Evolutionary conservation across 1,140 invertebrate genomes (phyloP).

Genomic region (Hirudo medicinalis): DNA sequence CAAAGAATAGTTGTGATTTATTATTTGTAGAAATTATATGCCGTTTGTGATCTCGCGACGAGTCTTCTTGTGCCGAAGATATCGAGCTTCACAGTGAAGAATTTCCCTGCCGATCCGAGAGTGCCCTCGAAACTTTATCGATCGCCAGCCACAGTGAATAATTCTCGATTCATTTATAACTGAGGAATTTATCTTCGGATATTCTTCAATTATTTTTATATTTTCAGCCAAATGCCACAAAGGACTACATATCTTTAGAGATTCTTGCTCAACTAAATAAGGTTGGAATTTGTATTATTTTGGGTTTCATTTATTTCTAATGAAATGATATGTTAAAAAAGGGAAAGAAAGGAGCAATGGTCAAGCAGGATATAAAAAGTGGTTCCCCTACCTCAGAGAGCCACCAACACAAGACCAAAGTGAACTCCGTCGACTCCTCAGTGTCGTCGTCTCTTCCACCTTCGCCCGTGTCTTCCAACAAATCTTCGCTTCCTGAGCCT

Average conservation of each 20-base stretch:
- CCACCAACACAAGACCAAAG: not conserved
- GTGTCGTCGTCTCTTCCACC: not conserved
- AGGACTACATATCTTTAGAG: not conserved
- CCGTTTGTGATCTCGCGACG: slow-evolving; percentile 82
- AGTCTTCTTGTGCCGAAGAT: slow-evolving; percentile 71
- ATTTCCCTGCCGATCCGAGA: slow-evolving; percentile 65
- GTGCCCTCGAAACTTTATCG: slow-evolving; percentile 42
- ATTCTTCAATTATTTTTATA: not conserved
- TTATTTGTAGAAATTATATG: slow-evolving; percentile 70
- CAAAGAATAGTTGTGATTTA: not conserved
- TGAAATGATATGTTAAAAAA: no score
- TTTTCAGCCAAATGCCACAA: not conserved
- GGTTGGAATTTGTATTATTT: not conserved
- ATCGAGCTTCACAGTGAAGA: slow-evolving; percentile 73
- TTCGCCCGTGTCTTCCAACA: slow-evolving; percentile 13
- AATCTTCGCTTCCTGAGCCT: slow-evolving; percentile 4
- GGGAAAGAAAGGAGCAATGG: no score
- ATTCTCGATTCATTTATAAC: not conserved
- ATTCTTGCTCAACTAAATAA: slow-evolving; percentile 9
- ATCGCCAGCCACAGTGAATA: slow-evolving; percentile 13
- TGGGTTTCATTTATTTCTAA: no score
- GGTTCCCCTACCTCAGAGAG: no score
- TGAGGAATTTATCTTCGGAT: not conserved
- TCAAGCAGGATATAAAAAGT: no score
- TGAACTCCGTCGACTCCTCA: not conserved